Percentiles rank a stretch among this genome's conserved stretches.
Evolutionary conservation across 2,113 vertebrate species (phyloP).

Genomic region (Agapornis roseicollis): DNA sequence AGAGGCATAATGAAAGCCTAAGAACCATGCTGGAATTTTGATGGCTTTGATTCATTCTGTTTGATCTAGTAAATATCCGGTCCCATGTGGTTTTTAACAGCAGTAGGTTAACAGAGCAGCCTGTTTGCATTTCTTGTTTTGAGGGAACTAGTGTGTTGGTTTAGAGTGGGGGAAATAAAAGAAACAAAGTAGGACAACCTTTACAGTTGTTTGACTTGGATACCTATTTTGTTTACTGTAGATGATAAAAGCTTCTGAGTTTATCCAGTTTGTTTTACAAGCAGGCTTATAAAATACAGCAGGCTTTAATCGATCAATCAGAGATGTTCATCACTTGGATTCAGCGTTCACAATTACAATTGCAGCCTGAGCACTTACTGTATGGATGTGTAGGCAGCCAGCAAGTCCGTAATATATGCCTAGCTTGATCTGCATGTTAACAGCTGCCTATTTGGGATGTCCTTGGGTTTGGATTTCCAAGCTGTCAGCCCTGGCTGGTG

Average conservation of each 20-base stretch:
- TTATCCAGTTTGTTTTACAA: neutral
- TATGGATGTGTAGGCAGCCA: neutral
- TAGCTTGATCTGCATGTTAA: neutral
- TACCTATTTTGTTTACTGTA: neutral
- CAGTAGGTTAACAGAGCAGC: neutral
- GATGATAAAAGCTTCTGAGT: neutral
- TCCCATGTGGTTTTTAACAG: neutral
- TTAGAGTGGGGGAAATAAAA: accelerated
- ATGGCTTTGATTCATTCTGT: neutral
- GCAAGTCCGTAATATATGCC: neutral
- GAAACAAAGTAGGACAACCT: neutral
- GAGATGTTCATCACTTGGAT: neutral
- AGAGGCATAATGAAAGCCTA: neutral
- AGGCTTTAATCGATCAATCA: neutral
- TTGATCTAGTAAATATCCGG: neutral
- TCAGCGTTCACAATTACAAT: neutral
- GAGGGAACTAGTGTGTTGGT: neutral
- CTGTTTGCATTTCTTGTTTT: neutral
- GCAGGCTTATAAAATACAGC: neutral
- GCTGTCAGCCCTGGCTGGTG: neutral
- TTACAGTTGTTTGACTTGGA: neutral
- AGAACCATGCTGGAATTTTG: neutral
- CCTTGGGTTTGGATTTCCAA: neutral
- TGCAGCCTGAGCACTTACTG: neutral
- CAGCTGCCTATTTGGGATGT: neutral